Base-by-base conservation (phyloP, 2,113 vertebrate species). In the Epinephelus moara region DNA sequence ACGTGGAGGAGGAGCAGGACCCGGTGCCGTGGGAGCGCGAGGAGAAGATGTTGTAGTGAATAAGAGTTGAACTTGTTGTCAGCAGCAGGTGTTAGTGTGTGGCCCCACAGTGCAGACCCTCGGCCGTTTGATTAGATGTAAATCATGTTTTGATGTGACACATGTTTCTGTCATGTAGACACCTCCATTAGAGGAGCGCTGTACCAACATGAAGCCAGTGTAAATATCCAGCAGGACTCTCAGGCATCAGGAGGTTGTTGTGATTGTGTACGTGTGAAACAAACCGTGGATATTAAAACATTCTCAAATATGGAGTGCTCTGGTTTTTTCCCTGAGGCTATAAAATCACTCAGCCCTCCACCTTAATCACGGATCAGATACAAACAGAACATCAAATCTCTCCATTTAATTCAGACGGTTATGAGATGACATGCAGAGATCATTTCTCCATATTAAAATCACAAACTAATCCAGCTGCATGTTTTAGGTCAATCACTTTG, bases 21-120 rank as follows among this genome's bases (percentile, higher is more conserved):
- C 96, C 96, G 0, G 80, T 96, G 30, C 96, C 96, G 0, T 97
- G 96, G 96, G 96, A 97, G 75, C 88, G 83, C 74, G 90, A 95
- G 62, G 89, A 94, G 59, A 93, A 95, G 63, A 93, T 94, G 92
- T 60, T 91, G 72, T 92, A 87, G 63, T 61, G 45, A 57, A 27
- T 12, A 30, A 42, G 59, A 66, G 14, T 80, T 62, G 4, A 52
- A 14, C 49, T 7, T 53, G 74, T 63, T 64, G 33, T 37, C 33
- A 56, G 74, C 64, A 59, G 68, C 55, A 81, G 57, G 19, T 82
- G 84, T 70, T 82, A 75, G 67, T 83, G 21, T 23, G 49, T 66
- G 57, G 68, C 71, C 42, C 81, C 59, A 67, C 64, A 62, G 62
- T 61, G 50, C 85, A 86, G 68, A 88, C 52, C 75, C 86, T 63